Conservation (phyloP, 2,797 vertebrate species). For the Danio tinwini region DNA sequence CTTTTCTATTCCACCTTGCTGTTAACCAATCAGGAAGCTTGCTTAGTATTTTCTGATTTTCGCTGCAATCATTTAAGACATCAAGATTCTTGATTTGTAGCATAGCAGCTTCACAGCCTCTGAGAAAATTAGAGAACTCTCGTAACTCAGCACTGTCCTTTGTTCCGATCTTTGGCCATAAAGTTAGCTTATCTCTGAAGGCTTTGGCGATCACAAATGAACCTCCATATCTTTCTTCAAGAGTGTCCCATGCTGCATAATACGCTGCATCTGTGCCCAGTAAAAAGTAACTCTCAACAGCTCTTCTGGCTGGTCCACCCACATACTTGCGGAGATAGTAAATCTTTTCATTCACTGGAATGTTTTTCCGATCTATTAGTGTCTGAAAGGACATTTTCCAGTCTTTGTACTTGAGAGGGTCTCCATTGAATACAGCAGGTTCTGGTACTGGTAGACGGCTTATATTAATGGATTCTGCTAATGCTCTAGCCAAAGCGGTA, state of each 20-base stretch:
- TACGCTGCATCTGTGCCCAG: conserved; percentile 47
- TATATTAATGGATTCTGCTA: background rate
- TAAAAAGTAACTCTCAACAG: conserved; percentile 47
- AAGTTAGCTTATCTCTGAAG: conserved; percentile 50
- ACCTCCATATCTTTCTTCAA: conserved; percentile 56
- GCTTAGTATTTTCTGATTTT: conserved; percentile 48
- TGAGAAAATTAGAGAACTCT: conserved; percentile 56
- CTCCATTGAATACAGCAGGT: conserved; percentile 37
- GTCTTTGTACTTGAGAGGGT: conserved; percentile 44
- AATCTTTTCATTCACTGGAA: conserved; percentile 49
- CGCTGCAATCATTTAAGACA: conserved; percentile 51
- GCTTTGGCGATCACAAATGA: conserved; percentile 53
- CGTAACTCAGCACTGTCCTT: conserved; percentile 53
- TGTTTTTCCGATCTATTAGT: conserved; percentile 49
- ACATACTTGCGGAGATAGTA: conserved; percentile 55
- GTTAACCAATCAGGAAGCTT: conserved; percentile 60
- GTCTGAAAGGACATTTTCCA: conserved; percentile 57
- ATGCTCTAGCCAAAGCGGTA: background rate
- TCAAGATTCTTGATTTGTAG: conserved; percentile 45
- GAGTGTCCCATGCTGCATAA: background rate
- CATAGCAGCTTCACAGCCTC: conserved; percentile 52
- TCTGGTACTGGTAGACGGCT: conserved; percentile 9
- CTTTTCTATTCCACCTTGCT: conserved; percentile 58
- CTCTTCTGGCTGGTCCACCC: conserved; percentile 41
- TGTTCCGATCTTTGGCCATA: conserved; percentile 54